These are phyloP conservation scores for Chrysotoxum bicinctum DNA, from an alignment of 2,888 invertebrate genomes.

Conservation along the genomic window DNA sequence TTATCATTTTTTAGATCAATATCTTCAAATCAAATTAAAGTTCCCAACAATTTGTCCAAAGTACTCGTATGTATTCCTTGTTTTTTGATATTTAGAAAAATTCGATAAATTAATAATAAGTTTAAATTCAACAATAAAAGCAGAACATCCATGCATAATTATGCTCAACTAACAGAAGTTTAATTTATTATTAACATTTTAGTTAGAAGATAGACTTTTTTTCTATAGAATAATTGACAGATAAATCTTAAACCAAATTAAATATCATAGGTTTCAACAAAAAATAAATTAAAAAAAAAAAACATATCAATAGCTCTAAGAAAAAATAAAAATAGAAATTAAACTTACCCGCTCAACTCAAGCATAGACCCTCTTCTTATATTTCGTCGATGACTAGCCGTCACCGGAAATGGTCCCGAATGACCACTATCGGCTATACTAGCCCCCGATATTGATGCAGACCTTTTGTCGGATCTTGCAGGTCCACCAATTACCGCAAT, in stretches of 20 bases:
- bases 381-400: slow-evolving; percentile 86
- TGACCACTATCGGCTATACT: slow-evolving; percentile 81
- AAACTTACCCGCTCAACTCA: slow-evolving; percentile 88
- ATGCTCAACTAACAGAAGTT: not conserved
- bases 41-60: too few relatives aligned
- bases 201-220: slow-evolving; percentile 24
- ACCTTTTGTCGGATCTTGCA: slow-evolving; percentile 78
- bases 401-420: slow-evolving; percentile 85
- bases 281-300: slow-evolving; percentile 28
- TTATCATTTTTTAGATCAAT: too few relatives aligned
- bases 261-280: not conserved
- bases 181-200: not conserved
- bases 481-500: slow-evolving; percentile 60
- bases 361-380: slow-evolving; percentile 91
- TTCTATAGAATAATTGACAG: slow-evolving; percentile 20
- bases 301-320: slow-evolving; percentile 32
- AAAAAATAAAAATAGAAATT: slow-evolving; percentile 42
- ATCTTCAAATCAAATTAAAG: too few relatives aligned
- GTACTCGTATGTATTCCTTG: too few relatives aligned
- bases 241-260: slow-evolving; percentile 14
- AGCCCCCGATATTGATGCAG: slow-evolving; percentile 77
- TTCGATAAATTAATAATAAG: slow-evolving; percentile 44
- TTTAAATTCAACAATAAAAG: slow-evolving; percentile 16
- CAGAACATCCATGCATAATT: slow-evolving; percentile 42
- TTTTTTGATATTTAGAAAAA: slow-evolving; percentile 38